A percentile compares a stretch with the other conserved stretches of the same genome.
Conservation (phyloP, 2,797 vertebrate genomes). For the Ataeniobius toweri region DNA sequence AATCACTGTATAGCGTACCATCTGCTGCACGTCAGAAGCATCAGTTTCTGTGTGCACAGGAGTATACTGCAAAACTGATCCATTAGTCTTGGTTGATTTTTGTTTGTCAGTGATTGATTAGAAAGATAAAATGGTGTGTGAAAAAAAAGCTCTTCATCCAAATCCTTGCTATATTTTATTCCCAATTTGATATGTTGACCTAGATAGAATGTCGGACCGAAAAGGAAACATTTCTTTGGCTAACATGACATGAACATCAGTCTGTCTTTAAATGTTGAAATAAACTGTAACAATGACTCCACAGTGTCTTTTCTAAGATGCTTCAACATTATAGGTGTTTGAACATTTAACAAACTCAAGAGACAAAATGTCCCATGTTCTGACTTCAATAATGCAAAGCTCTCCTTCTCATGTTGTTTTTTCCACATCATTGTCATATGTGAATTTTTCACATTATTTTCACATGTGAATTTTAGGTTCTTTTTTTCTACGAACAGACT, state of each 20-base stretch:
- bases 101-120: slow-evolving; percentile 27
- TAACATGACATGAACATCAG: slow-evolving; percentile 34
- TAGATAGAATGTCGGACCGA: background rate
- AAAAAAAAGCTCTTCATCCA: background rate
- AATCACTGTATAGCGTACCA: slow-evolving; percentile 72
- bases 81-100: slow-evolving; percentile 46
- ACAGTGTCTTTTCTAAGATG: slow-evolving; percentile 25
- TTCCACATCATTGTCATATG: too few relatives aligned
- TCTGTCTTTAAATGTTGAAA: slow-evolving; percentile 57
- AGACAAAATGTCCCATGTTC: slow-evolving; percentile 61
- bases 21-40: slow-evolving; percentile 68
- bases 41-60: slow-evolving; percentile 46
- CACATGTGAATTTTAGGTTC: background rate
- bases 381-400: slow-evolving; percentile 58
- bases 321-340: slow-evolving; percentile 35
- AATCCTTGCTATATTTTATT: slow-evolving; percentile 4
- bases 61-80: slow-evolving; percentile 54
- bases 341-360: slow-evolving; percentile 45
- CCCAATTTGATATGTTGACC: slow-evolving; percentile 23
- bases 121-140: slow-evolving; percentile 10
- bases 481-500: slow-evolving; percentile 24
- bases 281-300: slow-evolving; percentile 40
- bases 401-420: slow-evolving; percentile 19
- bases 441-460: too few relatives aligned
- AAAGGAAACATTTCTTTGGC: background rate